A percentile compares a stretch with the other conserved stretches of the same genome.
phyloP scores from a whole-genome alignment of 2,113 vertebrate genomes.

The Chaetorhynchus papuensis region DNA sequence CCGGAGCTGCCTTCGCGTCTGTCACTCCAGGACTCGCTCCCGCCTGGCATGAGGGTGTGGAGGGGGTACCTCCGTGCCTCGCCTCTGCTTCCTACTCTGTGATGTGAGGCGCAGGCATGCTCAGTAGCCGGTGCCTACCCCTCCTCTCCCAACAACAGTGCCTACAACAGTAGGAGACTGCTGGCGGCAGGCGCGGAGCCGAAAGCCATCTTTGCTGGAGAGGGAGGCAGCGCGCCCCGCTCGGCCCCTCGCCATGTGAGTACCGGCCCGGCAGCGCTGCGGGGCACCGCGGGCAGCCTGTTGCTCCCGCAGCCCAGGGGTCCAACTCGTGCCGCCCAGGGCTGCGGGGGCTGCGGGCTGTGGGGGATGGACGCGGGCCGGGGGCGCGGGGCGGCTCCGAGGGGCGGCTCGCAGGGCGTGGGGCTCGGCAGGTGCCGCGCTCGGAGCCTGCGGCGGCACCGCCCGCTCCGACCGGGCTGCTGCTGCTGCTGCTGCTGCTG shows the following conservation, averaged over 20 bases:
- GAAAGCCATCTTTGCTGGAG: conserved; percentile 60
- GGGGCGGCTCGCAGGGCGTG: neutral
- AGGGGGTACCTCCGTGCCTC: neutral
- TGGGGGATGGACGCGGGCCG: neutral
- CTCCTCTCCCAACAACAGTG: conserved; percentile 34
- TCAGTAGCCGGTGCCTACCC: conserved; percentile 56
- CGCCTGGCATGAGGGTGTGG: neutral
- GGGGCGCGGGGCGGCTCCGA: neutral
- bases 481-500: neutral
- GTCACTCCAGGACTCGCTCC: neutral
- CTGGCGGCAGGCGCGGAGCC: conserved; percentile 18
- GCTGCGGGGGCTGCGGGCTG: neutral
- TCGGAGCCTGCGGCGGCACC: neutral
- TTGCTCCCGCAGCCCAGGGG: neutral
- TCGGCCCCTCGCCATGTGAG: conserved; percentile 40
- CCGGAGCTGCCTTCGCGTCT: accelerated
- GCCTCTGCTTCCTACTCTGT: neutral
- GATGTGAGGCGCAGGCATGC: conserved; percentile 56
- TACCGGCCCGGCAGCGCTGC: neutral
- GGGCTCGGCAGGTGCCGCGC: neutral
- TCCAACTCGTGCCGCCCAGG: too few relatives aligned
- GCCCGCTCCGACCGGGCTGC: accelerated
- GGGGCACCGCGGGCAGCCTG: neutral
- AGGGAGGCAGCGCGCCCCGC: neutral
- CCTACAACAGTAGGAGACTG: neutral